phyloP scores from a whole-genome alignment of 2,888 invertebrate species.

The Drosophila nr. perissopoda region DNA sequence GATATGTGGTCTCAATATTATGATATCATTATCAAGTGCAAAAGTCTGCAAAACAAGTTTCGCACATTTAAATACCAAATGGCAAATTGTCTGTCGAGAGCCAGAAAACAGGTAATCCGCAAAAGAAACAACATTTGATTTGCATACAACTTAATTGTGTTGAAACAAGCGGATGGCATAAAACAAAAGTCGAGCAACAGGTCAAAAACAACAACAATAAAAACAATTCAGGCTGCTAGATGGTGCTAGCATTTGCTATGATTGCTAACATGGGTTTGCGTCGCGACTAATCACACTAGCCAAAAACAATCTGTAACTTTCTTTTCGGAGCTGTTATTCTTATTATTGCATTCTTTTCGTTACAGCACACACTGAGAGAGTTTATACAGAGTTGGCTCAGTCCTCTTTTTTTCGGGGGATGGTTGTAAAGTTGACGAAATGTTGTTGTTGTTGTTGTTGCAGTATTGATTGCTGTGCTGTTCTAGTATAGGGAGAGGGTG shows the following conservation, averaged over 20 bases:
- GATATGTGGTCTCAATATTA: constrained; percentile 28
- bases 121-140: constrained; percentile 13
- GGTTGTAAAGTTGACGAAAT: constrained; percentile 22
- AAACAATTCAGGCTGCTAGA: not conserved
- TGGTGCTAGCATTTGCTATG: constrained; percentile 30
- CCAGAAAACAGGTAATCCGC: constrained; percentile 6
- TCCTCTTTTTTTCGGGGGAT: constrained; percentile 24
- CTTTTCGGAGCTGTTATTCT: constrained; percentile 26
- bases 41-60: constrained; percentile 34
- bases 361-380: not conserved
- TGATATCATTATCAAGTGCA: constrained; percentile 37
- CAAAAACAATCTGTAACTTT: constrained; percentile 4
- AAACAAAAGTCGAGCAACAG: constrained; percentile 59
- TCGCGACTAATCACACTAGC: constrained; percentile 16
- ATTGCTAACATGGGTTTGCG: constrained; percentile 28
- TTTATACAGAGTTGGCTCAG: constrained; percentile 39
- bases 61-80: constrained; percentile 1
- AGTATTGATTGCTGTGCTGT: constrained; percentile 23
- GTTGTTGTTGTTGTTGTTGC: constrained; percentile 26
- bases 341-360: constrained; percentile 26
- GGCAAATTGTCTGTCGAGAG: constrained; percentile 20
- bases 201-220: constrained; percentile 46
- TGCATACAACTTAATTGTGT: constrained; percentile 18
- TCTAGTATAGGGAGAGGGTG: not conserved
- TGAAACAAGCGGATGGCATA: constrained; percentile 35